Percentiles rank a stretch among this genome's conserved stretches.
Evolutionary conservation across 37 sponge, comb jelly and placozoan genomes (phyloP).

Genomic region (Bolinopsis microptera): DNA sequence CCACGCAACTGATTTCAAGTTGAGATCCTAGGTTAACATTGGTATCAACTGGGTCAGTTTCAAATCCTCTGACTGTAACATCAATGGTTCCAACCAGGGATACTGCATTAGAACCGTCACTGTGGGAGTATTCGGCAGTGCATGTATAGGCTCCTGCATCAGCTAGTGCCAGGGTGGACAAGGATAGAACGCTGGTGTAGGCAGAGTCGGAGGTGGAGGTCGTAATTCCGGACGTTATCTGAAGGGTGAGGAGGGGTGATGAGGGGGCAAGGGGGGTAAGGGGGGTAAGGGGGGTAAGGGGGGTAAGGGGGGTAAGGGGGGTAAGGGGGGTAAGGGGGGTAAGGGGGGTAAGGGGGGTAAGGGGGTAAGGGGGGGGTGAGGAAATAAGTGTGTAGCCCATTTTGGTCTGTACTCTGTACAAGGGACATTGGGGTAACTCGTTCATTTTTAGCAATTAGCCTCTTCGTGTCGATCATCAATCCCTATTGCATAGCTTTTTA

Average conservation of each 20-base stretch:
- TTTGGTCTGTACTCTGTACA: no score
- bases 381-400: no score
- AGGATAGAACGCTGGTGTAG: neutral
- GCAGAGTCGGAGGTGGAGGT: neutral
- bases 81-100: neutral
- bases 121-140: neutral
- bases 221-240: neutral
- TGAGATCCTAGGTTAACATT: neutral
- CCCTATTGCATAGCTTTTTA: no score
- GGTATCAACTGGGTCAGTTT: neutral
- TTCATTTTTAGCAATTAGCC: no score
- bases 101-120: neutral
- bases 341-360: no score
- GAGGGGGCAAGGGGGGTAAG: no score
- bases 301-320: no score
- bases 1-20: neutral
- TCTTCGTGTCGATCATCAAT: no score
- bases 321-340: no score
- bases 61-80: neutral
- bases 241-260: no score
- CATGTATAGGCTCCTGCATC: neutral
- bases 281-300: no score
- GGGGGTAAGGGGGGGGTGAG: neutral
- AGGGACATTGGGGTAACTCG: neutral
- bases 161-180: neutral